Conservation (phyloP, 2,888 invertebrate genomes). For the Caenorhabditis sp. region DNA sequence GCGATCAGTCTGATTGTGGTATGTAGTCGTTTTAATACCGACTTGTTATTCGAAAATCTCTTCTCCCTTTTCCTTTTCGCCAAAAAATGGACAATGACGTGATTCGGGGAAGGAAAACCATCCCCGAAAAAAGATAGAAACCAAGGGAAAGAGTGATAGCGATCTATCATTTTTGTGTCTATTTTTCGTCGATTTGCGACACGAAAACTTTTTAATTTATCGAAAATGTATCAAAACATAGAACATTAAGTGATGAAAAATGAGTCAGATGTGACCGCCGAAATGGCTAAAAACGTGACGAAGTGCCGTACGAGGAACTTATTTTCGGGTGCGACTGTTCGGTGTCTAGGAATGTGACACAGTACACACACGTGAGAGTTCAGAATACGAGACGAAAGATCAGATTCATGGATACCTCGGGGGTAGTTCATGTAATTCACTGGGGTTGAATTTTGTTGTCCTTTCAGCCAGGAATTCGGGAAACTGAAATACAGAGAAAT, state of each 20-base stretch:
- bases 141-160: slow-evolving; percentile 16
- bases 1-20: slow-evolving; percentile 64
- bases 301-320: slow-evolving; percentile 12
- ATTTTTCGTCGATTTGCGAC: slow-evolving; percentile 32
- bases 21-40: background rate
- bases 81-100: slow-evolving; percentile 38
- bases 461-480: too few relatives aligned
- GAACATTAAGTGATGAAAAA: slow-evolving; percentile 9
- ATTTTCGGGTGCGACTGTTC: background rate
- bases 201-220: slow-evolving; percentile 34
- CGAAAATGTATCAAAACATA: slow-evolving; percentile 28
- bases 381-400: background rate
- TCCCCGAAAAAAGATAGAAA: slow-evolving; percentile 19
- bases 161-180: slow-evolving; percentile 46
- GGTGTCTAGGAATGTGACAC: slow-evolving; percentile 10
- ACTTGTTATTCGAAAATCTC: slow-evolving; percentile 3
- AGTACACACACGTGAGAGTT: slow-evolving; percentile 5
- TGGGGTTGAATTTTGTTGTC: too few relatives aligned
- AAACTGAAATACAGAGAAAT: too few relatives aligned
- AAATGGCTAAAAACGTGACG: slow-evolving; percentile 28
- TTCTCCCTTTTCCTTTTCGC: background rate
- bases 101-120: slow-evolving; percentile 38
- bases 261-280: slow-evolving; percentile 7
- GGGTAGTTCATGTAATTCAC: too few relatives aligned
- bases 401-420: too few relatives aligned